Evolutionary conservation across 2,888 invertebrate genomes (phyloP).

Genomic region (Trileptium ribeirensis): DNA sequence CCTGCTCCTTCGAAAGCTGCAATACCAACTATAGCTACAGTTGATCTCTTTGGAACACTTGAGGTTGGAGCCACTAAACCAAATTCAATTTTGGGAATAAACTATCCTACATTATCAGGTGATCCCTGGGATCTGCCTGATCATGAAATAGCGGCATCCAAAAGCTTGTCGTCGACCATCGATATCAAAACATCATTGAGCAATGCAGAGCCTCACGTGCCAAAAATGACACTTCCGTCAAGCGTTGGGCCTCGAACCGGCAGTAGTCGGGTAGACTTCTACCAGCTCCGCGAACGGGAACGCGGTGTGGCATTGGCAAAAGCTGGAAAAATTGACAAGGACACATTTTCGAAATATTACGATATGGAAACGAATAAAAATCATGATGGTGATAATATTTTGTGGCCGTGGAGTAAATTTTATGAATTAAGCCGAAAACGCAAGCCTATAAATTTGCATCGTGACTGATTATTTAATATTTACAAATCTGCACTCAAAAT

Average conservation of each 20-base stretch:
- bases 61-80: not conserved
- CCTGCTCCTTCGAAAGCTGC: too few species aligned
- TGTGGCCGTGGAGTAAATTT: not conserved
- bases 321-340: not conserved
- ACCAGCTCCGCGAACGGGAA: not conserved
- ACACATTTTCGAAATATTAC: not conserved
- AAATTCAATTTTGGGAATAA: not conserved
- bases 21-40: too few species aligned
- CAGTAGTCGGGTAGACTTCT: not conserved
- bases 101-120: not conserved
- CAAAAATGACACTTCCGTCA: too few species aligned
- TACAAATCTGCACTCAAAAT: too few species aligned
- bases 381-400: not conserved
- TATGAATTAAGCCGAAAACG: not conserved
- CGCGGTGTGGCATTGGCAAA: not conserved
- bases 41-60: too few species aligned
- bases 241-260: not conserved
- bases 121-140: not conserved
- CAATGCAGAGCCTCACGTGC: too few species aligned
- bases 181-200: too few species aligned
- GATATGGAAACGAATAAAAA: not conserved
- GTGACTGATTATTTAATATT: too few species aligned
- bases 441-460: not conserved
- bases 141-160: not conserved
- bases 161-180: not conserved